Base-by-base conservation (phyloP, 2,888 invertebrate genomes). In the Lamproptera curius region DNA sequence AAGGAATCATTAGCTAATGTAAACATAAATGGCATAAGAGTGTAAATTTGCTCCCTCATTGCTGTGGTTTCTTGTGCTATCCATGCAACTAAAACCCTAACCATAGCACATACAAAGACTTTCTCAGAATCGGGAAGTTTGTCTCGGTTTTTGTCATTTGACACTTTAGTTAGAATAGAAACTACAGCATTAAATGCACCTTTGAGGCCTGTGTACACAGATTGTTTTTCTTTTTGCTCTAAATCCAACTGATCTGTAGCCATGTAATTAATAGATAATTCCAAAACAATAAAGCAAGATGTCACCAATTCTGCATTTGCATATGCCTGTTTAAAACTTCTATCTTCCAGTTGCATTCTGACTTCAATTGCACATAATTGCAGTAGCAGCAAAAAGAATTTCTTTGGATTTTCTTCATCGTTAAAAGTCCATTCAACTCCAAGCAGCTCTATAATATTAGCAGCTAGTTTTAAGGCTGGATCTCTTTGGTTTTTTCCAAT, bases 351-450 rank as follows among this genome's bases (percentile, higher is more conserved):
- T 59, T 96, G 95, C 97, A 98, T 97, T 65, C 97, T 91, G 1
- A 97, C 94, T 89, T 98, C 97, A 68, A 97, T 95, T 41, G 96
- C 95, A 61, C 95, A 93, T 47, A 98, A 84, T 72, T 97, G 97
- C 47, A 97, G 91, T 16, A 95, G 76, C 9, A 97, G 80, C 14
- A 97, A 84, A 62, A 97, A 92, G 65, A 96, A 94, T 65, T 95
- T 92, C 77, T 95, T 94, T 47, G 95, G 95, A 58, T 91, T 90
- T 52, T 93, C 93, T 58, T 94, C 94, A 73, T 95, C 94, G 62
- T 90, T 90, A 56, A 96, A 85, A 46, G 93, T 90, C 96, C 96
- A 97, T 56, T 95, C 95, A 16, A 95, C 91, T 14, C 97, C 96
- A 15, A 96, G 85, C 0, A 95, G 83, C 59, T 96, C 94, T 50